A percentile compares a stretch with the other conserved stretches of the same genome.
Evolutionary conservation across 2,888 invertebrate species (phyloP).

Genomic region (Leptinotarsa juncta): DNA sequence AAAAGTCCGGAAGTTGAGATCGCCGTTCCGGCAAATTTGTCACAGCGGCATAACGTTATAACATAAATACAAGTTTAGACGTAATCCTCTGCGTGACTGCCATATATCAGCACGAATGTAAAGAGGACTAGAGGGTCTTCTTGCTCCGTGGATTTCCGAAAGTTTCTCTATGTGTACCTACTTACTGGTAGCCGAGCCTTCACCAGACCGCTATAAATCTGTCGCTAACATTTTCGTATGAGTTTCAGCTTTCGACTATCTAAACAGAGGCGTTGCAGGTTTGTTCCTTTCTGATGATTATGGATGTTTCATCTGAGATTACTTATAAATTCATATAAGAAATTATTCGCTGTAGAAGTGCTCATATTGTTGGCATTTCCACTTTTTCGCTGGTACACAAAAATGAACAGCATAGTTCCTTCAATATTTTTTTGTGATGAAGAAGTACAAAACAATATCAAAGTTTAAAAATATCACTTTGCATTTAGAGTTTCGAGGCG

Average conservation of each 20-base stretch:
- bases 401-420: too few species aligned
- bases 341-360: too few species aligned
- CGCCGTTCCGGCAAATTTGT: slow-evolving; percentile 31
- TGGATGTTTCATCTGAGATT: background rate
- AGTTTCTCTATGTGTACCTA: slow-evolving; percentile 36
- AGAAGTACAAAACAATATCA: too few species aligned
- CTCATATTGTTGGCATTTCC: too few species aligned
- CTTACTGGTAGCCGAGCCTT: slow-evolving; percentile 33
- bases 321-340: too few species aligned
- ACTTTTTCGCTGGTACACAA: too few species aligned
- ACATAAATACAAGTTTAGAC: slow-evolving; percentile 48
- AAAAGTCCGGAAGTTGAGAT: slow-evolving; percentile 1
- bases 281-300: background rate
- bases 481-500: too few species aligned
- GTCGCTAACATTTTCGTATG: slow-evolving; percentile 48
- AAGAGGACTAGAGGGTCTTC: slow-evolving; percentile 42
- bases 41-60: slow-evolving; percentile 38
- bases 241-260: slow-evolving; percentile 49
- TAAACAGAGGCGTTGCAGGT: slow-evolving; percentile 7
- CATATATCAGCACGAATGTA: slow-evolving; percentile 45
- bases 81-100: slow-evolving; percentile 47
- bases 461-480: too few species aligned
- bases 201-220: slow-evolving; percentile 50
- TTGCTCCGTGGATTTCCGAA: slow-evolving; percentile 39
- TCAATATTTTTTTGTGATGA: too few species aligned